phyloP scores from a whole-genome alignment of 2,888 invertebrate genomes.

The Eumacrocentrus americanus region DNA sequence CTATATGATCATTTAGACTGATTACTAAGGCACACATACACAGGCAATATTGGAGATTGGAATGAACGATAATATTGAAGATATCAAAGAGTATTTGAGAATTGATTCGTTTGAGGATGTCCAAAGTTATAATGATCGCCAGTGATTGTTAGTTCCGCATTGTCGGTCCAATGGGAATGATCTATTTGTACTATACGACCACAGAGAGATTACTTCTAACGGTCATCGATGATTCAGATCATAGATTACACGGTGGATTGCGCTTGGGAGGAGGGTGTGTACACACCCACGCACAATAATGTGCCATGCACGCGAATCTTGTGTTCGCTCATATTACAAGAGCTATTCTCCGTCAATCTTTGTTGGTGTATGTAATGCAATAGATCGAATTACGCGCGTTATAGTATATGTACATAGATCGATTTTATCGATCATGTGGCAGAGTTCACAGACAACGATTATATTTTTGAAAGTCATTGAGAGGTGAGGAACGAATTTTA shows the following conservation, averaged over 20 bases:
- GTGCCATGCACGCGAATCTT: slow-evolving; percentile 7
- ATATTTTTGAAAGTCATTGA: slow-evolving; percentile 15
- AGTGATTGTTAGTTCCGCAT: neutral
- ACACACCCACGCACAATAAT: slow-evolving; percentile 6
- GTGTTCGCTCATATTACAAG: neutral
- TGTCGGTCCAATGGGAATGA: neutral
- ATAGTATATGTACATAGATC: slow-evolving; percentile 4
- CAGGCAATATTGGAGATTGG: neutral
- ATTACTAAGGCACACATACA: too few species aligned
- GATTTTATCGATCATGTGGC: neutral
- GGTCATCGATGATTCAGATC: slow-evolving; percentile 18
- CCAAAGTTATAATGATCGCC: neutral
- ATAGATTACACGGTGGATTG: slow-evolving; percentile 17
- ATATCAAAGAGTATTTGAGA: neutral
- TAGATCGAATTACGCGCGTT: slow-evolving; percentile 11
- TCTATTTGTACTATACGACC: neutral
- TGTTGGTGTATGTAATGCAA: neutral
- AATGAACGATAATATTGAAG: neutral
- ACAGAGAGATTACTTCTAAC: slow-evolving; percentile 4
- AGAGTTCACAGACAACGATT: neutral
- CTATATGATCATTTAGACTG: too few species aligned
- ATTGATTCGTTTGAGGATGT: neutral
- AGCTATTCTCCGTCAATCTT: neutral
- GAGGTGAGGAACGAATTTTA: neutral
- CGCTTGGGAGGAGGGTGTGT: neutral